Percentiles rank a stretch among this genome's conserved stretches.
Conservation (phyloP, 2,113 vertebrate genomes). For the Steatornis caripensis region DNA sequence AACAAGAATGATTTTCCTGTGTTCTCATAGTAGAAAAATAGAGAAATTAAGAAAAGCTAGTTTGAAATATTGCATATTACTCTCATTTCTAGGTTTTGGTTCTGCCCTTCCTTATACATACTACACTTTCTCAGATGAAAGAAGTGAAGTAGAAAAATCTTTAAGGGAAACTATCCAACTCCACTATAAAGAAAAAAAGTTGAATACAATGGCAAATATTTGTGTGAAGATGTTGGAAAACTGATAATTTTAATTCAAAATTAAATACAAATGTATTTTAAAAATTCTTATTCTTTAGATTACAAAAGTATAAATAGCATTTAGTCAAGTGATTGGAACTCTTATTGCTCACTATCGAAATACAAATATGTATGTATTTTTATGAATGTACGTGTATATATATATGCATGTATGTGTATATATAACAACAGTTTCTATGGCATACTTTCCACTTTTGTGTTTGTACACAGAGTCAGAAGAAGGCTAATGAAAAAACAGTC, state of each 20-base stretch:
- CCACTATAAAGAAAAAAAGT: background rate
- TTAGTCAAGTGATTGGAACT: background rate
- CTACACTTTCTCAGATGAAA: background rate
- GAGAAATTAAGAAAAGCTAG: background rate
- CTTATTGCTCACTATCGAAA: background rate
- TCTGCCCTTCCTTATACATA: background rate
- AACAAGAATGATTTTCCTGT: background rate
- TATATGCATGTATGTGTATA: too few relatives aligned
- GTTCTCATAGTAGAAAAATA: background rate
- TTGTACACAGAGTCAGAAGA: background rate
- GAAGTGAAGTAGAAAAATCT: background rate
- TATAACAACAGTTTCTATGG: background rate
- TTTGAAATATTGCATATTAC: background rate
- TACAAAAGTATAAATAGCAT: background rate
- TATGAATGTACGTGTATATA: background rate
- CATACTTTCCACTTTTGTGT: background rate
- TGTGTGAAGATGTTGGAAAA: background rate
- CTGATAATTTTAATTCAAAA: background rate
- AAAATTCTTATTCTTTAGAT: background rate
- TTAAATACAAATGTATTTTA: background rate
- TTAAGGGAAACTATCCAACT: background rate
- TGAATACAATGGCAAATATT: background rate
- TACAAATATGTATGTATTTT: background rate
- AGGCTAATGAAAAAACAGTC: background rate
- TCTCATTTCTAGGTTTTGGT: background rate